These are phyloP conservation scores for Calosoma granatense DNA, from an alignment of 1,140 invertebrate genomes.

Conservation along the genomic window DNA sequence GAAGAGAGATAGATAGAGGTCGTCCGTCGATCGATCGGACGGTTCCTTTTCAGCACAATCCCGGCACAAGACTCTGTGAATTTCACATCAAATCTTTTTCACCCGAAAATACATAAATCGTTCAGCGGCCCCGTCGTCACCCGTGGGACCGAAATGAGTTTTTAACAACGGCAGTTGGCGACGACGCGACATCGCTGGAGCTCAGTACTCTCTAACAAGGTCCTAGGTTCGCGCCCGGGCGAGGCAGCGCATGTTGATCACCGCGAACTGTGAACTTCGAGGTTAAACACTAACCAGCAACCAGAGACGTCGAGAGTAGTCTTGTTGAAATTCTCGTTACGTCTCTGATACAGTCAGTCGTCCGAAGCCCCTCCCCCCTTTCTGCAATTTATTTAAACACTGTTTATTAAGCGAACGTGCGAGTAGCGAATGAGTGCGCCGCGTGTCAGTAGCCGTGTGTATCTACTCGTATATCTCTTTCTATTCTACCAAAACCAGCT, in stretches of 20 bases:
- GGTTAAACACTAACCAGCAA: neutral
- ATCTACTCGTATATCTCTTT: neutral
- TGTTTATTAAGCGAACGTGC: neutral
- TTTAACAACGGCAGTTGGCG: neutral
- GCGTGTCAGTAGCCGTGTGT: neutral
- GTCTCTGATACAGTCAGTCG: neutral
- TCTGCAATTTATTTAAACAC: neutral
- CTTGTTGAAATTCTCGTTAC: conserved; percentile 6
- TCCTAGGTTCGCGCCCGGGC: too few species aligned
- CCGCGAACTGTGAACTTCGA: neutral
- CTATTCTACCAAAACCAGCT: neutral
- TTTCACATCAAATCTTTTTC: conserved; percentile 8
- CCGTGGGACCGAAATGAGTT: conserved; percentile 1
- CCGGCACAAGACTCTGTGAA: neutral
- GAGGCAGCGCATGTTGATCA: neutral
- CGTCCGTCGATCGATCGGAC: neutral
- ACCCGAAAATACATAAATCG: conserved; percentile 6
- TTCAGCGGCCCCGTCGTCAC: neutral
- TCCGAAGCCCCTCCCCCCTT: neutral
- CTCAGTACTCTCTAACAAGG: neutral
- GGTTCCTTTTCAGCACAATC: neutral
- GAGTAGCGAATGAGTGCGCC: neutral
- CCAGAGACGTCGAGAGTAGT: neutral
- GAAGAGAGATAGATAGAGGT: neutral
- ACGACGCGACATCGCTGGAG: neutral